These are phyloP conservation scores for Orchestia grillus DNA, from an alignment of 1,140 invertebrate species.

Conservation along the genomic window DNA sequence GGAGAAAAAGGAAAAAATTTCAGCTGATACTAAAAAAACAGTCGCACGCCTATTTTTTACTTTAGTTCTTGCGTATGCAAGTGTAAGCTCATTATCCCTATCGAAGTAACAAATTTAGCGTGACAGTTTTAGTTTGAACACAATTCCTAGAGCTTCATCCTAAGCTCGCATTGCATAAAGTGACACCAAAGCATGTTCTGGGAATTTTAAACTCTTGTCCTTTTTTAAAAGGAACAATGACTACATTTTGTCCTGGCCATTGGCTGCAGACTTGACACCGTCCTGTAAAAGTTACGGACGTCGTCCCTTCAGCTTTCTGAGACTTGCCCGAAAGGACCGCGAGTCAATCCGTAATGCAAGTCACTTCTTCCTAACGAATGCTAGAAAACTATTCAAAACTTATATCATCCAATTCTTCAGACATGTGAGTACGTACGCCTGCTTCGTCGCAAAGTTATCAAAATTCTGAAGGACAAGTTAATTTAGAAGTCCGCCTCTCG, in stretches of 20 bases:
- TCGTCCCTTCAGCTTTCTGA: neutral
- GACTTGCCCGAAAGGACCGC: neutral
- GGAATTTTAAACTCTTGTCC: neutral
- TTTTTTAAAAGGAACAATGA: neutral
- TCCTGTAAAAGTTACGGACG: neutral
- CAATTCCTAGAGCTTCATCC: too few species aligned
- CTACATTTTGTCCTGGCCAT: neutral
- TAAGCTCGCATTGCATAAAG: too few species aligned
- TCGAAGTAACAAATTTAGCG: too few species aligned
- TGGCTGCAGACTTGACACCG: neutral
- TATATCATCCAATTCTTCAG: conserved; percentile 30
- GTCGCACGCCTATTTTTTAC: too few species aligned
- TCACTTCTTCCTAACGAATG: neutral
- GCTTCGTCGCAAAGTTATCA: neutral
- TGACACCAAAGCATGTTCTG: neutral
- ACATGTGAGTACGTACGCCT: neutral
- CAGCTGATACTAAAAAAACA: too few species aligned
- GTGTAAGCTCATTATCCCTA: too few species aligned
- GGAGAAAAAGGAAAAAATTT: too few species aligned
- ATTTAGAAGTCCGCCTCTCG: neutral
- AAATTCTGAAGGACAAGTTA: conserved; percentile 39
- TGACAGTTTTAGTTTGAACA: too few species aligned
- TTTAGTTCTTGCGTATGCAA: too few species aligned
- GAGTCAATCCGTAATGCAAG: neutral
- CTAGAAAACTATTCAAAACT: neutral